Percentiles rank a stretch among this genome's conserved stretches.
phyloP scores from a whole-genome alignment of 2,888 invertebrate species.

The Cerastis leucographa region DNA sequence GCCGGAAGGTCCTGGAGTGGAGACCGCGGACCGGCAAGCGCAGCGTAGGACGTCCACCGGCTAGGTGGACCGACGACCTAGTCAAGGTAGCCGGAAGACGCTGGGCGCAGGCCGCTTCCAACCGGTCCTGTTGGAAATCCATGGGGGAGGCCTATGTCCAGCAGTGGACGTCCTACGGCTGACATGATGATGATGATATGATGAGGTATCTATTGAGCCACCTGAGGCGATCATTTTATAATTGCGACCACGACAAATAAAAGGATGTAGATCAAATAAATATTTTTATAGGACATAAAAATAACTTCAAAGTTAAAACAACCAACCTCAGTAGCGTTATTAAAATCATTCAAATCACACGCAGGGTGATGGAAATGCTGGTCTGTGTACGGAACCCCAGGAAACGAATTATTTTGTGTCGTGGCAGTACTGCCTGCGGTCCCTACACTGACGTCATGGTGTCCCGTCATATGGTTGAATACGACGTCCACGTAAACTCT shows the following conservation, averaged over 20 bases:
- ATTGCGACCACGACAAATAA: background rate
- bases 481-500: conserved; percentile 94
- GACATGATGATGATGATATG: too few species aligned
- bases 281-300: background rate
- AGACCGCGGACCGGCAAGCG: too few species aligned
- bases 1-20: too few species aligned
- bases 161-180: too few species aligned
- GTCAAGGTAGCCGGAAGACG: too few species aligned
- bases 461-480: conserved; percentile 94
- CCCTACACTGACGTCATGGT: conserved; percentile 86
- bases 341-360: conserved; percentile 83
- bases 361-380: conserved; percentile 90
- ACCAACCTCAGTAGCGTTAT: conserved; percentile 88
- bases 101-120: too few species aligned
- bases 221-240: background rate
- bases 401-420: conserved; percentile 84
- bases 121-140: too few species aligned
- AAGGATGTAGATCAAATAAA: background rate
- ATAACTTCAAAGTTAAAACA: background rate
- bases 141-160: too few species aligned
- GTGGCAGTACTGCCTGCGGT: conserved; percentile 91
- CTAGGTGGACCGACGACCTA: too few species aligned
- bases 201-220: too few species aligned
- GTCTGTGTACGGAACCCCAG: conserved; percentile 89
- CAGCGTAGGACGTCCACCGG: too few species aligned